Base-by-base conservation (phyloP, 1,140 invertebrate species). In the Oryctes rhinoceros region DNA sequence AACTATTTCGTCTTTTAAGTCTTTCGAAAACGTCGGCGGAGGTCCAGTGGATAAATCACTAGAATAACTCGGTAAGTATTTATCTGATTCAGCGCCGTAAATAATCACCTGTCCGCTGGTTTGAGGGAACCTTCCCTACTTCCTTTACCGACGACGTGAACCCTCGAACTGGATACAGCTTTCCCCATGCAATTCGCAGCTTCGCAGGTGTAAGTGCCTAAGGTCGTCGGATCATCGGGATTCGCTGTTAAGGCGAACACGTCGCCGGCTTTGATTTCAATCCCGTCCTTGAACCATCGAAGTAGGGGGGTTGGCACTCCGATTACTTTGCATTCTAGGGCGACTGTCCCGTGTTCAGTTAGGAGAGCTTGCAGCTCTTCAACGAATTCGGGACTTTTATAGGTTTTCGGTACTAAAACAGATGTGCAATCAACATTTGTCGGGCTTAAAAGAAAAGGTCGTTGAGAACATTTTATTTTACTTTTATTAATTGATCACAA, bases 101-200 rank as follows among this genome's bases (percentile, higher is more conserved):
- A 47, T 44, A 3, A 39, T 80, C 83, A 89, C 88, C 87, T 89
- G 82, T 91, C 91, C 3, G 88, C 88, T 71, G 92, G 91, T 81
- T 90, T 91, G 5, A 91, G 82, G 10, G 91, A 92, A 53, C 91
- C 92, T 84, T 94, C 93, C 80, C 91, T 88, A 82, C 91, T 93
- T 49, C 90, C 90, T 81, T 91, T 91, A 6, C 93, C 93, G 62
- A 93, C 90, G 15, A 96, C 93, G 83, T 95, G 94, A 18, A 95
- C 93, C 86, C 92, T 93, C 9, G 95, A 96, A n/a, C 93, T 94
- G 48, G 94, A 96, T 83, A 92, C 92, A 0, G 93, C 91, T 76
- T 91, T 91, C 39, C 95, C 95, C 93, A 97, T 95, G 85, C 95
- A 96, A 86, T 96, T 96, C n/a, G 92, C 89, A 0, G 95, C 95